A percentile compares a stretch with the other conserved stretches of the same genome.
Evolutionary conservation across 2,888 invertebrate species (phyloP).

Genomic region (Ganaspis brasiliensis): DNA sequence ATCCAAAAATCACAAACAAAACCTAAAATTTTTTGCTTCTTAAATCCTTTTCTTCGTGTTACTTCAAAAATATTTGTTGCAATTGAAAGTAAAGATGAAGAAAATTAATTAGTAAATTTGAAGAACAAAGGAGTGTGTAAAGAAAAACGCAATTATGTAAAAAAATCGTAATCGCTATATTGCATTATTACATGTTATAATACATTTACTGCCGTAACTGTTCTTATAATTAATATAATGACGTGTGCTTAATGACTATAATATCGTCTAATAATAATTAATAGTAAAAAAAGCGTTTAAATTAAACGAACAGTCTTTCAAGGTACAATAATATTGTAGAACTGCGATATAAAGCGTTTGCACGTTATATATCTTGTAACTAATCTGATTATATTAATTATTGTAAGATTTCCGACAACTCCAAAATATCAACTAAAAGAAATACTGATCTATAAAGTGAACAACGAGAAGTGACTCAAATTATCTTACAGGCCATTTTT

Average conservation of each 20-base stretch:
- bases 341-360: constrained; percentile 31
- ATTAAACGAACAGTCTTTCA: constrained; percentile 42
- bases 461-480: constrained; percentile 6
- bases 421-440: constrained; percentile 12
- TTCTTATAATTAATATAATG: constrained; percentile 34
- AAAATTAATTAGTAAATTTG: background rate
- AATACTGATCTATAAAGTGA: constrained; percentile 18
- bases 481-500: constrained; percentile 8
- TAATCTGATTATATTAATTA: background rate
- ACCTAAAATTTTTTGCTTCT: no score
- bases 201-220: constrained; percentile 23
- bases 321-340: constrained; percentile 17
- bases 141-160: background rate
- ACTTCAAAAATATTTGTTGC: no score
- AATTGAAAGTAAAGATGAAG: background rate
- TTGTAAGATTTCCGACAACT: constrained; percentile 11
- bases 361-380: constrained; percentile 12
- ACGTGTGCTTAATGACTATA: constrained; percentile 16
- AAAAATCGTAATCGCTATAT: constrained; percentile 34
- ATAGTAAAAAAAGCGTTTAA: constrained; percentile 21
- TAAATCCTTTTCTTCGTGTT: no score
- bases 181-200: constrained; percentile 36
- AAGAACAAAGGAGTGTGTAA: background rate
- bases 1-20: no score
- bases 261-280: constrained; percentile 17